Evolutionary conservation across 2,797 vertebrate species (phyloP).

Genomic region (Ficedula albicollis): DNA sequence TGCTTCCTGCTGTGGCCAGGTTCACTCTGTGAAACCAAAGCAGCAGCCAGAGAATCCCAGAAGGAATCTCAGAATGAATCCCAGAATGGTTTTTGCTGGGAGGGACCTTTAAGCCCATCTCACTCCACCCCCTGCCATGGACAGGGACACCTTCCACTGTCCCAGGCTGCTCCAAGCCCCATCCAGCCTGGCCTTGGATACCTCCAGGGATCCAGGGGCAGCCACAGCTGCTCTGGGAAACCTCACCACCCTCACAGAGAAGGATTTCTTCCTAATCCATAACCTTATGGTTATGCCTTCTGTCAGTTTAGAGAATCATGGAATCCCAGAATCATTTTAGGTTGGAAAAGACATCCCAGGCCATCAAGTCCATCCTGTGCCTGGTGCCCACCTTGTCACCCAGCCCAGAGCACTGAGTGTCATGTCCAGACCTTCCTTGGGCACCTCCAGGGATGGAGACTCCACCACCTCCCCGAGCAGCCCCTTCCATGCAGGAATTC

Average conservation of each 20-base stretch:
- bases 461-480: neutral
- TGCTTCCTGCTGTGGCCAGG: neutral
- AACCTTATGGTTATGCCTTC: neutral
- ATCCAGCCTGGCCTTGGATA: accelerated
- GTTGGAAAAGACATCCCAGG: neutral
- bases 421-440: neutral
- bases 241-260: accelerated
- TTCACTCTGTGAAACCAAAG: neutral
- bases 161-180: neutral
- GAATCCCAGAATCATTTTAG: neutral
- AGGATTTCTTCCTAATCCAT: neutral
- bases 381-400: accelerated
- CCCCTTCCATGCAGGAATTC: neutral
- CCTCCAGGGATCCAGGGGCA: neutral
- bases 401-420: neutral
- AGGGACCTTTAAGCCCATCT: neutral
- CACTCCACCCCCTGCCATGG: accelerated
- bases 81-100: neutral
- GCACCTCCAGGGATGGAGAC: neutral
- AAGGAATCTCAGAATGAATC: neutral
- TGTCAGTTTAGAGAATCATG: neutral
- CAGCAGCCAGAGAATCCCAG: neutral
- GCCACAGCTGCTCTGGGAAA: no score
- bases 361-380: accelerated
- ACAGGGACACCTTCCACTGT: neutral